These are phyloP conservation scores for Dysdera silvatica DNA, from an alignment of 1,140 invertebrate genomes.

Conservation along the genomic window DNA sequence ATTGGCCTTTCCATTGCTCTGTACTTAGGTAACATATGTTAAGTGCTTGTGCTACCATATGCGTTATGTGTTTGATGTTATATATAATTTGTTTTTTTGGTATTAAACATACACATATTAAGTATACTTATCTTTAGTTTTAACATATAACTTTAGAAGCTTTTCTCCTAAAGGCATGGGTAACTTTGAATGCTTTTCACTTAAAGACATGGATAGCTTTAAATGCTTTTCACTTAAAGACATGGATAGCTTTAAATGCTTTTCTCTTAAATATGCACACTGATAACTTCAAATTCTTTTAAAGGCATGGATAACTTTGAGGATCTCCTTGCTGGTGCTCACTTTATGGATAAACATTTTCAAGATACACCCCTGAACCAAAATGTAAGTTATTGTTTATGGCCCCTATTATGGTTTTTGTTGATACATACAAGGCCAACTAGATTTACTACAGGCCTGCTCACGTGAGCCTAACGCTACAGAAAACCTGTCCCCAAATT, in stretches of 20 bases:
- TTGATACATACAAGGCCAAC: too few species aligned
- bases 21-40: conserved; percentile 67
- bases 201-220: too few species aligned
- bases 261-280: too few species aligned
- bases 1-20: conserved; percentile 94
- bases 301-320: conserved; percentile 85
- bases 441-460: too few species aligned
- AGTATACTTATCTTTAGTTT: neutral
- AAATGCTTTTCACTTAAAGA: too few species aligned
- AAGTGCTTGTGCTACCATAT: neutral
- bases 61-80: neutral
- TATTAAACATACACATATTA: conserved; percentile 9
- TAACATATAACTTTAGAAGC: neutral
- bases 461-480: too few species aligned
- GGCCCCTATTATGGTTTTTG: too few species aligned
- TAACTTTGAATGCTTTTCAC: too few species aligned
- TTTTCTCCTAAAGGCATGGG: too few species aligned
- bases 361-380: conserved; percentile 73
- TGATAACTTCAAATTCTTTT: conserved; percentile 5
- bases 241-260: too few species aligned
- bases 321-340: conserved; percentile 78
- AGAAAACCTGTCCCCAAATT: too few species aligned
- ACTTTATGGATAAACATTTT: conserved; percentile 94
- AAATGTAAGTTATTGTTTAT: conserved; percentile 89
- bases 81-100: neutral